Evolutionary conservation across 2,797 vertebrate species (phyloP).

Genomic region (Chrysolophus pictus): DNA sequence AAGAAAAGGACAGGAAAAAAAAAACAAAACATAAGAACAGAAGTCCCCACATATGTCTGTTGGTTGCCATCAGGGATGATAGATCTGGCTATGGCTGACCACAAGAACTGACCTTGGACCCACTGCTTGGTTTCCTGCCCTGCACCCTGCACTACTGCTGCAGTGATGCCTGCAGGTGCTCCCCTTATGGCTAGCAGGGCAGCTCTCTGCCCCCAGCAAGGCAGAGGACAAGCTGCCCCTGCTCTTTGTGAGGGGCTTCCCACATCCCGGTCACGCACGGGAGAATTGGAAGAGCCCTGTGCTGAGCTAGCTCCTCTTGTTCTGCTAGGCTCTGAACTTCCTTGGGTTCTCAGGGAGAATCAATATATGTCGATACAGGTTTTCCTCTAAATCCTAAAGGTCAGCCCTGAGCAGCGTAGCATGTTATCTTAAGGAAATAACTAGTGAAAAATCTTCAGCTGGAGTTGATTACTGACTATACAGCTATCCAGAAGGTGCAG

Average conservation of each 20-base stretch:
- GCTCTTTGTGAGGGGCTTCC: fast-evolving
- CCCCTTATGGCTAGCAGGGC: neutral
- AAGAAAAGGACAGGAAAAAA: neutral
- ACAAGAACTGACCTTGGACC: neutral
- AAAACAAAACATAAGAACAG: neutral
- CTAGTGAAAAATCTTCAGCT: fast-evolving
- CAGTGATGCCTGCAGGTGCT: fast-evolving
- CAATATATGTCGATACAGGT: neutral
- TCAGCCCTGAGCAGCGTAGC: neutral
- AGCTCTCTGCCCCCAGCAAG: neutral
- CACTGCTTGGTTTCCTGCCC: neutral
- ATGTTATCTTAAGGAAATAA: neutral
- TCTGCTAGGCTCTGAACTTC: neutral
- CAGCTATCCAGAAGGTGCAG: neutral
- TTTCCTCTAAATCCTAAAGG: neutral
- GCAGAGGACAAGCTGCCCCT: neutral
- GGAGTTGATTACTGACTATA: neutral
- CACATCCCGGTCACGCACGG: neutral
- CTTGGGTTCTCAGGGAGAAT: neutral
- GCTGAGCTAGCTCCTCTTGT: neutral
- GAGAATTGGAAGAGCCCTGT: neutral
- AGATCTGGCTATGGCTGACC: neutral
- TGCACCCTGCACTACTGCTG: fast-evolving
- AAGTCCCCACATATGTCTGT: neutral
- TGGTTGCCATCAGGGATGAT: neutral